A percentile compares a stretch with the other conserved stretches of the same genome.
These are phyloP conservation scores for Epirrhoe alternata DNA, from an alignment of 2,888 invertebrate genomes.

Conservation along the genomic window DNA sequence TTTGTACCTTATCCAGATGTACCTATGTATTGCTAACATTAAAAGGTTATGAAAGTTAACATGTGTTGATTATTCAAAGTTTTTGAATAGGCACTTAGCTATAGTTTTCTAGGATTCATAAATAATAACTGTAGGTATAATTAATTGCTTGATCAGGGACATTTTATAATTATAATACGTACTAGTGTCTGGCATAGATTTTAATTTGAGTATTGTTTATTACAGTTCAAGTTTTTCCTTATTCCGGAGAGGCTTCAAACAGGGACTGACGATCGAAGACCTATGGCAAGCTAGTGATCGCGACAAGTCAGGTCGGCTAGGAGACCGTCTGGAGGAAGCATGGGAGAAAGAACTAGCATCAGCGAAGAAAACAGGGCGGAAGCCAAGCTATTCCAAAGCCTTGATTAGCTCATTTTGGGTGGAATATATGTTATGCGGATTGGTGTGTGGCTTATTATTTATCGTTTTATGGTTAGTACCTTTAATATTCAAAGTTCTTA, in stretches of 20 bases:
- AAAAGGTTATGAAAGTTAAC: too few species aligned
- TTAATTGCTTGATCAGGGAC: too few species aligned
- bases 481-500: too few species aligned
- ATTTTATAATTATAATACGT: too few species aligned
- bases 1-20: too few species aligned
- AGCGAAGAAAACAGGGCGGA: conserved; percentile 75
- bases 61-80: too few species aligned
- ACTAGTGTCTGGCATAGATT: too few species aligned
- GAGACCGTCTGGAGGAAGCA: conserved; percentile 87
- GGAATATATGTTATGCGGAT: conserved; percentile 86
- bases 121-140: too few species aligned
- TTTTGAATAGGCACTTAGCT: too few species aligned
- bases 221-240: conserved; percentile 88
- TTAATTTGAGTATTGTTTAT: conserved; percentile 30
- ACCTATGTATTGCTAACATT: too few species aligned
- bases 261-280: conserved; percentile 87
- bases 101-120: too few species aligned
- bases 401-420: conserved; percentile 86
- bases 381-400: conserved; percentile 86
- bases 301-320: conserved; percentile 88
- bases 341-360: conserved; percentile 86
- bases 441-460: conserved; percentile 83
- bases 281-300: conserved; percentile 86
- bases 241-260: conserved; percentile 86
- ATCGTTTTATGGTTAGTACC: conserved; percentile 84